A percentile compares a stretch with the other conserved stretches of the same genome.
These are phyloP conservation scores for Clistopyga incitator DNA, from an alignment of 2,888 invertebrate species.

Conservation along the genomic window DNA sequence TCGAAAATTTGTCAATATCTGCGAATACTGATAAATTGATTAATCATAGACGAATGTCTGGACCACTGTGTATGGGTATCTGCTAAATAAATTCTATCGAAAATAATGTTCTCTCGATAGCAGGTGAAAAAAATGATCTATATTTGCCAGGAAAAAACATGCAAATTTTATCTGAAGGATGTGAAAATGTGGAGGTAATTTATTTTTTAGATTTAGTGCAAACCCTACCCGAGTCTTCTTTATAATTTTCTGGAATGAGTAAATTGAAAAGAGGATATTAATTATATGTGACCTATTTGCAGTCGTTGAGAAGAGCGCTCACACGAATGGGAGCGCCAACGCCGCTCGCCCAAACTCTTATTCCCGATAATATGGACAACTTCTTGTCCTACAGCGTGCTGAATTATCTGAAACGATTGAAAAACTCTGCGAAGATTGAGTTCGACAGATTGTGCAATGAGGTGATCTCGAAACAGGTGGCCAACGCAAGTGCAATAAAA, in stretches of 20 bases:
- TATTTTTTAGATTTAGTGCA: too few relatives aligned
- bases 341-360: slow-evolving; percentile 91
- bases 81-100: too few relatives aligned
- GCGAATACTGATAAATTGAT: too few relatives aligned
- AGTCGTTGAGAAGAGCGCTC: slow-evolving; percentile 95
- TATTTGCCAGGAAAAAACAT: too few relatives aligned
- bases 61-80: too few relatives aligned
- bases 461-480: slow-evolving; percentile 88
- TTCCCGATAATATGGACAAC: slow-evolving; percentile 97
- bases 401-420: slow-evolving; percentile 97
- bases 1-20: too few relatives aligned
- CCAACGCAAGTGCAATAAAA: slow-evolving; percentile 79
- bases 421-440: slow-evolving; percentile 96
- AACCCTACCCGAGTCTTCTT: background rate
- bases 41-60: too few relatives aligned
- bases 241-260: background rate
- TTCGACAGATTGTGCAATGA: slow-evolving; percentile 95
- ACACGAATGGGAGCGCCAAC: slow-evolving; percentile 96
- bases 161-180: too few relatives aligned
- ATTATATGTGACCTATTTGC: slow-evolving; percentile 71
- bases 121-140: too few relatives aligned
- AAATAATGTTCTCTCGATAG: too few relatives aligned
- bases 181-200: too few relatives aligned
- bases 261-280: background rate
- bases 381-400: slow-evolving; percentile 96